A percentile compares a stretch with the other conserved stretches of the same genome.
Evolutionary conservation across 2,797 vertebrate species (phyloP).

Genomic region (Brachyalestes nurse): DNA sequence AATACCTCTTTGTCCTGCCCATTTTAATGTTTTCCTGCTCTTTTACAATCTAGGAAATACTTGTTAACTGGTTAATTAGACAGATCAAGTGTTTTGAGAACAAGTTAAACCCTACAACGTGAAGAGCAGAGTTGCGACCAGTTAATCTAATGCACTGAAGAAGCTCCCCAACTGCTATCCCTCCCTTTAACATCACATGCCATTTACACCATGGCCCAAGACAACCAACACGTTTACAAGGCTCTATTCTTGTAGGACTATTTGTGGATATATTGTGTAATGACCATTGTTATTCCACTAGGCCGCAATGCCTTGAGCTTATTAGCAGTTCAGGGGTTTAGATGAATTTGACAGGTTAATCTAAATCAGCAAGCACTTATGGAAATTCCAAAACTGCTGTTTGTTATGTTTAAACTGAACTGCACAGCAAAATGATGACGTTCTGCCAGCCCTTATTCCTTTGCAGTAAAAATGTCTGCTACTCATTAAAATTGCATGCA

Average conservation of each 20-base stretch:
- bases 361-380: neutral
- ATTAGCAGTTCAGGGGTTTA: neutral
- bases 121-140: neutral
- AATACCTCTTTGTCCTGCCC: too few relatives aligned
- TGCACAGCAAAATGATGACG: neutral
- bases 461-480: neutral
- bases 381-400: neutral
- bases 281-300: slow-evolving; percentile 29
- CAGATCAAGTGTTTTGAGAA: too few relatives aligned
- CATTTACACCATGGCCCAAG: slow-evolving; percentile 2
- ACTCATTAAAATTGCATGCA: too few relatives aligned
- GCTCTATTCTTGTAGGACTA: slow-evolving; percentile 44
- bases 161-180: neutral
- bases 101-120: too few relatives aligned
- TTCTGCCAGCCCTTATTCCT: neutral
- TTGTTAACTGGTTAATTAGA: too few relatives aligned
- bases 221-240: slow-evolving; percentile 28
- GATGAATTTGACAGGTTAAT: neutral
- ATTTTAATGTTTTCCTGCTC: too few relatives aligned
- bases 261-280: slow-evolving; percentile 46
- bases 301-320: slow-evolving; percentile 64
- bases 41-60: too few relatives aligned
- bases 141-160: neutral
- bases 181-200: slow-evolving; percentile 7
- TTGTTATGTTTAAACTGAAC: neutral